Conservation (phyloP, 2,888 invertebrate genomes). For the Lampropteryx suffumata region DNA sequence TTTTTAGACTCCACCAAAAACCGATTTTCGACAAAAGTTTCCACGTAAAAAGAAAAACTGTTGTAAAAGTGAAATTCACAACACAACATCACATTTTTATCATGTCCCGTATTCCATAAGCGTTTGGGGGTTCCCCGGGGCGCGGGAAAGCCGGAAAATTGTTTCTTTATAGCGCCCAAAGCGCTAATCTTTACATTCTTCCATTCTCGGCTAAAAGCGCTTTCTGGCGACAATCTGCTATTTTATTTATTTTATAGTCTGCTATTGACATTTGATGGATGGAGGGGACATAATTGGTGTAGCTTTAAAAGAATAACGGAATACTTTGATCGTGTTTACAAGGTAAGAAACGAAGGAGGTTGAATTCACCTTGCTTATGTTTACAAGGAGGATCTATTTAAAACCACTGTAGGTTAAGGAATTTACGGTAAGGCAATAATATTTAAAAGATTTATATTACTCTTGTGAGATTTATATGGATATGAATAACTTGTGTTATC, state of each 20-base stretch:
- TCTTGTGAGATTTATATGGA: no score
- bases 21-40: neutral
- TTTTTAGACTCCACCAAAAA: neutral
- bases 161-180: slow-evolving; percentile 79
- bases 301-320: slow-evolving; percentile 40
- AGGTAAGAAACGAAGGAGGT: slow-evolving; percentile 2
- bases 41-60: slow-evolving; percentile 21
- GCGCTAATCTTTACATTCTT: slow-evolving; percentile 69
- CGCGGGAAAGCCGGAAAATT: slow-evolving; percentile 72
- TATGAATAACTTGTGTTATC: no score
- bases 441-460: no score
- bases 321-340: slow-evolving; percentile 27
- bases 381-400: neutral
- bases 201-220: slow-evolving; percentile 29
- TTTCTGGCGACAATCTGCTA: slow-evolving; percentile 41
- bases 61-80: slow-evolving; percentile 25
- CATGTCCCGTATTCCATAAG: slow-evolving; percentile 72
- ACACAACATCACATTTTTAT: slow-evolving; percentile 69
- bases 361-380: neutral
- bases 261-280: slow-evolving; percentile 71
- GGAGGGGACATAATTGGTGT: slow-evolving; percentile 58
- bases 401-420: no score
- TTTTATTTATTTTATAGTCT: slow-evolving; percentile 75
- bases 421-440: no score
- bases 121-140: slow-evolving; percentile 53